Conservation (phyloP, 2,888 invertebrate genomes). For the Folsomia manolachei region DNA sequence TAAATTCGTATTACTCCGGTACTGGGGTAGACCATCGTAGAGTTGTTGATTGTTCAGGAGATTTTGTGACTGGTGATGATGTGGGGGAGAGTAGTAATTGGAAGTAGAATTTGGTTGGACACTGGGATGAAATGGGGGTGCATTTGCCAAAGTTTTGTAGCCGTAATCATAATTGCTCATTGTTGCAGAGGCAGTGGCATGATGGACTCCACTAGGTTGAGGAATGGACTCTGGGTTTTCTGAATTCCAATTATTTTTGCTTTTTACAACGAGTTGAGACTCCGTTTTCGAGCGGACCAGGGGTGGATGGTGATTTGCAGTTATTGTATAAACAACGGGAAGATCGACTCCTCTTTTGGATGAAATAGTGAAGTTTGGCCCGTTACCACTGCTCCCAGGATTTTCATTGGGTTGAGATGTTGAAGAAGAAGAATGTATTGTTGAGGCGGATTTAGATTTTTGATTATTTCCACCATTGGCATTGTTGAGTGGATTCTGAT, state of each 20-base stretch:
- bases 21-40: slow-evolving; percentile 36
- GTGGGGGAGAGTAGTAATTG: slow-evolving; percentile 5
- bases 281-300: slow-evolving; percentile 47
- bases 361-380: slow-evolving; percentile 10
- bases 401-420: slow-evolving; percentile 13
- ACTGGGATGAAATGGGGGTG: neutral
- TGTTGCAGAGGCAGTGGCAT: neutral
- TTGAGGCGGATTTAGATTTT: slow-evolving; percentile 12
- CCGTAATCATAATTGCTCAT: slow-evolving; percentile 11
- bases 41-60: slow-evolving; percentile 34
- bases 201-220: slow-evolving; percentile 30
- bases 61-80: slow-evolving; percentile 36
- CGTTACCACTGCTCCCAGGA: slow-evolving; percentile 12
- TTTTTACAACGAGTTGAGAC: slow-evolving; percentile 46
- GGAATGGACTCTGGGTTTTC: slow-evolving; percentile 18
- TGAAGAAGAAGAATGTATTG: slow-evolving; percentile 12
- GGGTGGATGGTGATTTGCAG: slow-evolving; percentile 30
- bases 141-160: slow-evolving; percentile 18
- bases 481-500: slow-evolving; percentile 10
- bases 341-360: neutral
- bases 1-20: slow-evolving; percentile 33
- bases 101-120: slow-evolving; percentile 26
- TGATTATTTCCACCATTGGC: slow-evolving; percentile 19
- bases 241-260: slow-evolving; percentile 32
- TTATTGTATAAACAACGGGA: neutral